A percentile compares a stretch with the other conserved stretches of the same genome.
Evolutionary conservation across 1,140 invertebrate genomes (phyloP).

Genomic region (Paraescarpia echinospica): DNA sequence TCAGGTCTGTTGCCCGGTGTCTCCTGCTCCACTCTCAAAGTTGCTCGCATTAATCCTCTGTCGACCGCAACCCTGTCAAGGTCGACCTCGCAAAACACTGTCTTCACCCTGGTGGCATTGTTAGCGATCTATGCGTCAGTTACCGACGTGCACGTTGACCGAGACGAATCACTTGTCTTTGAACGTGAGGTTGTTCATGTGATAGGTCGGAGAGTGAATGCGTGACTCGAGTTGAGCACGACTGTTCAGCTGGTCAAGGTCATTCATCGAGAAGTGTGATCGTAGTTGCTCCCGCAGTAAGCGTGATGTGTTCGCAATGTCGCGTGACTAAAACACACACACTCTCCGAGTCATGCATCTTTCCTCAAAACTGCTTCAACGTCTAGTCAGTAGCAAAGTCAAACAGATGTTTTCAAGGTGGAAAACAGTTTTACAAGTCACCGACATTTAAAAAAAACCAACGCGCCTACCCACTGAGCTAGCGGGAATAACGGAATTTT

Average conservation of each 20-base stretch:
- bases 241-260: slow-evolving; percentile 22
- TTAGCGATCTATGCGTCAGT: not conserved
- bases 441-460: not conserved
- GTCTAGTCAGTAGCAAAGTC: not conserved
- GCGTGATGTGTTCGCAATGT: slow-evolving; percentile 8
- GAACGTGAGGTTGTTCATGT: not conserved
- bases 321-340: slow-evolving; percentile 27
- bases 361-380: not conserved
- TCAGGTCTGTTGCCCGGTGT: not conserved
- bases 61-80: not conserved
- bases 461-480: no score
- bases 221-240: slow-evolving; percentile 15
- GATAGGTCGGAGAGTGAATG: not conserved
- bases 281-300: slow-evolving; percentile 21
- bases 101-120: not conserved
- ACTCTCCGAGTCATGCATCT: not conserved
- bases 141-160: not conserved
- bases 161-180: not conserved
- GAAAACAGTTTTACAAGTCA: not conserved
- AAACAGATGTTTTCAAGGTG: not conserved
- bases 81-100: not conserved
- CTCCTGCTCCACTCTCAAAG: not conserved
- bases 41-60: not conserved
- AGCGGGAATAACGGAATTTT: no score
- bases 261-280: slow-evolving; percentile 25